Conservation (phyloP, 2,113 vertebrate genomes). For the Oceanites oceanicus region DNA sequence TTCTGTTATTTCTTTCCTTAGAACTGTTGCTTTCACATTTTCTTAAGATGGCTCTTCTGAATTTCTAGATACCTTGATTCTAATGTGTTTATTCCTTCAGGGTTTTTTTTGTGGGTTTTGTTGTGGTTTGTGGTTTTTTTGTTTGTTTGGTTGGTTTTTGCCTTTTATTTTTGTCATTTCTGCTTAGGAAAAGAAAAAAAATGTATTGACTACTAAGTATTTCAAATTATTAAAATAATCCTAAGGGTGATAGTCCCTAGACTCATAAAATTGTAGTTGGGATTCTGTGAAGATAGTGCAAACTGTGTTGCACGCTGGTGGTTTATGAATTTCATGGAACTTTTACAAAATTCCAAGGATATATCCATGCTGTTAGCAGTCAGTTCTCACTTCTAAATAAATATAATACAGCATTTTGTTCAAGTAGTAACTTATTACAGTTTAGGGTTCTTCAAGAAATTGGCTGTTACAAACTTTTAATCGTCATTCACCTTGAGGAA, state of each 20-base stretch:
- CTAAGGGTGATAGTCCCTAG: not conserved
- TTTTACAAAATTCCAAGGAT: constrained; percentile 23
- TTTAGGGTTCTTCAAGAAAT: constrained; percentile 49
- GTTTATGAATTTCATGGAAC: not conserved
- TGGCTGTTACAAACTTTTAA: constrained; percentile 65
- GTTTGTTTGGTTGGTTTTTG: not conserved
- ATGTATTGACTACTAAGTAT: not conserved
- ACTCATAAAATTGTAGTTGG: not conserved
- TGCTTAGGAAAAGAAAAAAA: not conserved
- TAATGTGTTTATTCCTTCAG: not conserved
- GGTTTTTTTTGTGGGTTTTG: not conserved
- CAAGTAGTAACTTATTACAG: constrained; percentile 51
- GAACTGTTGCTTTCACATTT: not conserved
- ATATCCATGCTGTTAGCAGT: constrained; percentile 55
- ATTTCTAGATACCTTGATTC: not conserved
- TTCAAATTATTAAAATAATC: not conserved
- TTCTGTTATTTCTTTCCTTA: not conserved
- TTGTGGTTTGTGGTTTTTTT: not conserved
- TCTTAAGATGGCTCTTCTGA: not conserved
- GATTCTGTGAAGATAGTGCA: not conserved
- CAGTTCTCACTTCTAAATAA: constrained; percentile 49
- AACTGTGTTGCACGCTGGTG: not conserved
- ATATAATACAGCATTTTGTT: constrained; percentile 29
- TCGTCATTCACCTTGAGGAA: constrained; percentile 67
- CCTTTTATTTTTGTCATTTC: not conserved